phyloP scores from a whole-genome alignment of 2,113 vertebrate species.

The Cebidichthys violaceus region DNA sequence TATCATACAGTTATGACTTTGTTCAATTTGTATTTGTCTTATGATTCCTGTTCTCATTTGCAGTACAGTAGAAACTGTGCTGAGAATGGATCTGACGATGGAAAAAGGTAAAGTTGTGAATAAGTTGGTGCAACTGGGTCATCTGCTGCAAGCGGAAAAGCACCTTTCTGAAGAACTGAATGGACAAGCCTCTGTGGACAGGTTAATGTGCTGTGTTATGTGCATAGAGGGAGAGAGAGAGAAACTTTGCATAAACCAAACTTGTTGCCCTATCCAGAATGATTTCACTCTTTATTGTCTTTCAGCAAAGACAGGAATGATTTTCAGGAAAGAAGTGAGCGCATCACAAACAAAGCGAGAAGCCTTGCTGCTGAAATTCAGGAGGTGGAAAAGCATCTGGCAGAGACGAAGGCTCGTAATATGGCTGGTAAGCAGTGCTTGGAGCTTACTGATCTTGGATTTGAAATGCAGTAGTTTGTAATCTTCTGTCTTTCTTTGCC shows the following conservation, averaged over 20 bases:
- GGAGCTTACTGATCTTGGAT: neutral
- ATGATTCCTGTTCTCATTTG: neutral
- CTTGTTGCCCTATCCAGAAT: neutral
- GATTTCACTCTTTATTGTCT: constrained; percentile 14
- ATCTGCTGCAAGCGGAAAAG: constrained; percentile 51
- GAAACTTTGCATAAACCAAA: neutral
- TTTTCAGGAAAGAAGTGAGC: constrained; percentile 45
- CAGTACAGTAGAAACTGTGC: constrained; percentile 65
- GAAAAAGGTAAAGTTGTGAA: constrained; percentile 37
- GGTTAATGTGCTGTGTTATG: constrained; percentile 19
- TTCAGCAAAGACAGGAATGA: constrained; percentile 19
- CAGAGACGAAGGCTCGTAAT: constrained; percentile 25
- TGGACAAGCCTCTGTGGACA: constrained; percentile 3
- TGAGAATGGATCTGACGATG: constrained; percentile 49
- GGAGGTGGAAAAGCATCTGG: constrained; percentile 48
- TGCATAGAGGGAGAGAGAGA: neutral
- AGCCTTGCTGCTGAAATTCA: constrained; percentile 50
- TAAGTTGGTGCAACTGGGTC: constrained; percentile 61
- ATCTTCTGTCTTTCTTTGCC: constrained; percentile 12
- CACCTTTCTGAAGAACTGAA: constrained; percentile 53
- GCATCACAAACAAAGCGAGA: constrained; percentile 21
- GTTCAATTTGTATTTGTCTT: neutral
- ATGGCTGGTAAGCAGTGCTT: constrained; percentile 39
- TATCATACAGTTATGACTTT: neutral
- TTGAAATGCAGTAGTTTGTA: neutral